Percentiles rank a stretch among this genome's conserved stretches.
phyloP scores from a whole-genome alignment of 2,888 invertebrate genomes.

The Strigamia crassipes region DNA sequence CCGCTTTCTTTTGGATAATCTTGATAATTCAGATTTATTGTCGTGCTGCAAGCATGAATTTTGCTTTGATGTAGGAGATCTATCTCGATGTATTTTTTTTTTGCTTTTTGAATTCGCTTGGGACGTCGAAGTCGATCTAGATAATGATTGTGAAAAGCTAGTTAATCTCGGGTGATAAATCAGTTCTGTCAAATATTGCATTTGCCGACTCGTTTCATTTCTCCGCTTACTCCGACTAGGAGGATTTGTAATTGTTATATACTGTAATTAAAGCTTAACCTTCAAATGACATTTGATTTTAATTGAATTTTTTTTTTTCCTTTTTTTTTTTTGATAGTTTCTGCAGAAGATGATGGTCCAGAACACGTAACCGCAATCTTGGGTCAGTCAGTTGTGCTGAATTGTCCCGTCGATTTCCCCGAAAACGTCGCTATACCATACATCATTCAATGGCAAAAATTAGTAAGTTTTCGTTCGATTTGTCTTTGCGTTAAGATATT shows the following conservation, averaged over 20 bases:
- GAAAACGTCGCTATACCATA: constrained; percentile 94
- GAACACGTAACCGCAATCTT: constrained; percentile 96
- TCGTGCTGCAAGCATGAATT: constrained; percentile 4
- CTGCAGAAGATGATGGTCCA: constrained; percentile 57
- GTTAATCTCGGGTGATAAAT: constrained; percentile 22
- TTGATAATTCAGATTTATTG: constrained; percentile 18
- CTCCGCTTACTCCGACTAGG: background rate
- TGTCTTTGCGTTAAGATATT: too few relatives aligned
- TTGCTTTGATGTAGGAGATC: background rate
- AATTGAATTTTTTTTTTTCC: background rate
- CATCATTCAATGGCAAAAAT: constrained; percentile 99
- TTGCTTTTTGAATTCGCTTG: background rate
- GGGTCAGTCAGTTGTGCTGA: constrained; percentile 95
- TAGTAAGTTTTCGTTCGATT: constrained; percentile 70
- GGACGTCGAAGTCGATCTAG: background rate
- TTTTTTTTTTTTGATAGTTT: constrained; percentile 32
- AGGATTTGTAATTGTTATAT: background rate
- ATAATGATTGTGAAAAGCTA: constrained; percentile 35
- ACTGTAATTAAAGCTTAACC: too few relatives aligned
- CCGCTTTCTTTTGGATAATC: background rate
- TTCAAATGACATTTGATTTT: background rate
- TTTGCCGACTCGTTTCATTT: constrained; percentile 6
- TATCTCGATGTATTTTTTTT: background rate
- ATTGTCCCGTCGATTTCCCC: constrained; percentile 96
- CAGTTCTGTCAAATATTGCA: constrained; percentile 7